Evolutionary conservation across 2,113 vertebrate genomes (phyloP).

Genomic region (Eulemur rufifrons): DNA sequence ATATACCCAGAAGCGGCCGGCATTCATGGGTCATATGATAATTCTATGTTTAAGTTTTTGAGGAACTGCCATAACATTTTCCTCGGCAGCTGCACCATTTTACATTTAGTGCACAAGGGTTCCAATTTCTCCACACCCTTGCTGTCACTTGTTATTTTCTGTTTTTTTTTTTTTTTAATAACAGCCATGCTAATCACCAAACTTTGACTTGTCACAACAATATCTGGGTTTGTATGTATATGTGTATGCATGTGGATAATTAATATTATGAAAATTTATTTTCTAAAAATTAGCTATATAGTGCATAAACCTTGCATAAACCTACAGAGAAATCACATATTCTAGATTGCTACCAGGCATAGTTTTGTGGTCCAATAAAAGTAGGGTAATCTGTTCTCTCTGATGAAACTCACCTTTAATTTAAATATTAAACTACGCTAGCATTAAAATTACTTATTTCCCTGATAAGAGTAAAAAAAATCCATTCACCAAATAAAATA

Average conservation of each 20-base stretch:
- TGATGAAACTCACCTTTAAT: background rate
- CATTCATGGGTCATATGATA: background rate
- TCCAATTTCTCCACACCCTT: background rate
- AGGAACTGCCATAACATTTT: background rate
- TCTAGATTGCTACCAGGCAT: background rate
- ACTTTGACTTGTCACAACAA: background rate
- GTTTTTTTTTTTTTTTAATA: background rate
- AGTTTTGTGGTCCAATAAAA: background rate
- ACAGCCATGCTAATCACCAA: background rate
- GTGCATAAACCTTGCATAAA: background rate
- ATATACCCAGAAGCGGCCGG: background rate
- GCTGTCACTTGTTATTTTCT: background rate
- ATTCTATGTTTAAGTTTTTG: background rate
- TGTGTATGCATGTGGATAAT: background rate
- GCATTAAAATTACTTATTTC: background rate
- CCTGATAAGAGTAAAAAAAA: background rate
- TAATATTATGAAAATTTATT: background rate
- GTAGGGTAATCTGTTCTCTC: background rate
- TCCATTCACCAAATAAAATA: background rate
- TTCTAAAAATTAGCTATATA: background rate
- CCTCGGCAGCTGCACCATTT: background rate
- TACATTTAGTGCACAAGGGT: rapidly evolving
- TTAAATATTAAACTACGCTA: background rate
- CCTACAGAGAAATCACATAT: background rate
- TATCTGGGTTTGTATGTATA: background rate